Evolutionary conservation across 2,888 invertebrate species (phyloP), one percentile per base, ranked within the genome.

Genomic region (Galeruca laticollis): DNA sequence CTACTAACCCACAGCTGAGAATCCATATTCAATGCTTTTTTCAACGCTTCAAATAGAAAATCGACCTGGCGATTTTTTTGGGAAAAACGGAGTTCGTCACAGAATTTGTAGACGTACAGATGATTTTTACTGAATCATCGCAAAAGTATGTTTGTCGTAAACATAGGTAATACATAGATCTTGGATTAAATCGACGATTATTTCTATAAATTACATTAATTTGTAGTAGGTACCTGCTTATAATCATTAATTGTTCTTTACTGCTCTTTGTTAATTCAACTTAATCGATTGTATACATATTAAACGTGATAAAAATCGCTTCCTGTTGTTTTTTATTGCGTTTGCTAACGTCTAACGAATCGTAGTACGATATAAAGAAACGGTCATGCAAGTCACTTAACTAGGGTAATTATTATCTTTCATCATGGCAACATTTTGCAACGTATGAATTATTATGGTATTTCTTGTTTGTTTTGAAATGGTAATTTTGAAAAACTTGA

Each of bases 221-320:
- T 51, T 51, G 9, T 51, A 4, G 11, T 6, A n/a, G n/a, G n/a
- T n/a, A 15, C 15, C 20, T 5, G 15, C 9, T 49, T 49, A 10
- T 13, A 52, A 13, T 51, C 1, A 11, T 20, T 51, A 20, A 21
- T 52, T 21, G 11, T 15, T 15, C 8, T 49, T 20, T 49, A 49
- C 49, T 9, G 18, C 10, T n/a, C 21, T 51, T 4, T 8, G 21
- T 51, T 51, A 18, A 49, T 52, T 26, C 26, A 20, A 26, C 11
- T 52, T 26, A 52, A 26, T 52, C 52, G 26, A 52, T 52, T 21
- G 11, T 52, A 11, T 52, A 13, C 52, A 52, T 52, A 52, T 52
- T 52, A 52, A 52, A n/a, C 21, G 21, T 52, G 52, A 52, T 52
- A 26, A 52, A 47, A 52, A 52, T 52, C 26, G 21, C n/a, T n/a